These are phyloP conservation scores for Phoebastria nigripes DNA, from an alignment of 2,797 vertebrate species.

Conservation along the genomic window DNA sequence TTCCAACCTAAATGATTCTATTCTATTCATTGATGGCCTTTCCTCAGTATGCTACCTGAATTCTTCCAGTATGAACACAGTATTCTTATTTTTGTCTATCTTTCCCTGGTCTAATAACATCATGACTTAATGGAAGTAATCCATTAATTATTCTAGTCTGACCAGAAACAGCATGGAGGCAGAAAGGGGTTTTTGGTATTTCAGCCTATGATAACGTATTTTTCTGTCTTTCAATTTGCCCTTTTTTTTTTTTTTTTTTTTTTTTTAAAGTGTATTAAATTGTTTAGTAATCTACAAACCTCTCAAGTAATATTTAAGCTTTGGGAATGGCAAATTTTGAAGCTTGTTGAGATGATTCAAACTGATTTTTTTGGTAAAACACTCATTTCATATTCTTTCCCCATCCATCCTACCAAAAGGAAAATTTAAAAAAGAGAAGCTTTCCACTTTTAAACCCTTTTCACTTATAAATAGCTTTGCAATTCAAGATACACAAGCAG, in stretches of 20 bases:
- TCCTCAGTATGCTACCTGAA: not conserved
- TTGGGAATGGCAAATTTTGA: not conserved
- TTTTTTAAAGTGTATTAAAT: not conserved
- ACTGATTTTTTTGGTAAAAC: not conserved
- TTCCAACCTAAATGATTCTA: not conserved
- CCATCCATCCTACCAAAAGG: not conserved
- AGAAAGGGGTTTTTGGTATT: not conserved
- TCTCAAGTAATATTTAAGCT: not conserved
- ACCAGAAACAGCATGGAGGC: not conserved
- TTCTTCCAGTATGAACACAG: not conserved
- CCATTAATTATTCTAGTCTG: not conserved
- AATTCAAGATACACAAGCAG: not conserved
- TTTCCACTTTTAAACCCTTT: conserved; percentile 26
- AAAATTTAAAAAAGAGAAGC: not conserved
- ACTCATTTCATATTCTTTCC: not conserved
- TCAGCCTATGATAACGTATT: not conserved
- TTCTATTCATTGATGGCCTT: not conserved
- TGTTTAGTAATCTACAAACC: not conserved
- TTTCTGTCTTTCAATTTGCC: not conserved
- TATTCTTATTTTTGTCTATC: not conserved
- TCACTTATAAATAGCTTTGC: conserved; percentile 8
- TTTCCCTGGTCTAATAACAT: not conserved
- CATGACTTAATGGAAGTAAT: not conserved
- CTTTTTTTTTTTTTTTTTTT: not conserved
- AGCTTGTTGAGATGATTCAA: not conserved